Evolutionary conservation across 1,140 invertebrate species (phyloP), one percentile per base, ranked within the genome.

Genomic region (Leptinotarsa texana): DNA sequence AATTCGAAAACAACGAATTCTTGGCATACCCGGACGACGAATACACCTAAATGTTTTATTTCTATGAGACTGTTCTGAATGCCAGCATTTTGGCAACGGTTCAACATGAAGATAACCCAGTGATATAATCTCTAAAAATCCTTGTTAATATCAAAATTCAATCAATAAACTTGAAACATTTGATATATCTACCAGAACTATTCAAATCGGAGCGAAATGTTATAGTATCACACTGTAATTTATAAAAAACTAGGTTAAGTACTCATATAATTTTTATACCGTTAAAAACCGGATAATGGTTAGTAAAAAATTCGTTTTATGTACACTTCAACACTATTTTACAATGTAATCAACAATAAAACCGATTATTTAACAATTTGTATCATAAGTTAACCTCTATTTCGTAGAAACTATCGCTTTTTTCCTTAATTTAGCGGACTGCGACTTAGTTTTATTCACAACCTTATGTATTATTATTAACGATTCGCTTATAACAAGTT

Each of bases 381-480:
- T 69, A 49, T 49, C 27, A 57, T 21, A 24, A 49, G 33, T 57
- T 70, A 57, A 72, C 62, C 62, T 75, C 27, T 48, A 57, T n/a
- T 72, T 24, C 48, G 62, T 72, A 57, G 62, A 18, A 72, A 62
- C n/a, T 49, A 24, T 49, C 65, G n/a, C 69, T 49, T 66, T 42
- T 69, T 13, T 67, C 63, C 49, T 24, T 21, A 21, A 24, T 69
- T 21, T 57, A 24, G 48, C n/a, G 27, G 68, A n/a, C 13, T 48
- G 13, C 18, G 17, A 2, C 15, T 49, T 48, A 24, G 66, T 27
- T 74, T 67, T 68, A 73, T 73, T 78, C 77, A 78, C 77, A 75
- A 75, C 71, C 77, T 63, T 75, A 62, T 67, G 42, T 47, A 24
- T 63, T 21, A 49, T 65, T 61, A 72, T 22, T 48, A 42, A 21